Base-by-base conservation (phyloP, 2,797 vertebrate genomes). In the Chiropotes sagulatus region DNA sequence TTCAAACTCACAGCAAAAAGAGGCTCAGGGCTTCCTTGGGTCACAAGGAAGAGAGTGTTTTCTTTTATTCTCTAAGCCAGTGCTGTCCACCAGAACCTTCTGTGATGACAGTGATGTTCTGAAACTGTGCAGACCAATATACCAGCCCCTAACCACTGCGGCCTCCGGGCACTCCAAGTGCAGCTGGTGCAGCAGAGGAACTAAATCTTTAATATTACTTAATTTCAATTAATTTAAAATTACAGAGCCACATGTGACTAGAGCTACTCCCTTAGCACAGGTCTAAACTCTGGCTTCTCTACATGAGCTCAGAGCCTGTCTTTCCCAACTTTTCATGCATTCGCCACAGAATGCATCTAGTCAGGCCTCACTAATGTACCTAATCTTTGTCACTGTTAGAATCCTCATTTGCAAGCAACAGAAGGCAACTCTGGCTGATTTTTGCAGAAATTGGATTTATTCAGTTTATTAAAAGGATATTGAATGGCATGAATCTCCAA, bases 311-410 rank as follows among this genome's bases (percentile, higher is more conserved):
- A 7, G 10, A 33, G 1, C 10, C 87, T 4, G 10, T 46, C 39
- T 7, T 33, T 97, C 97, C 98, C 96, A 97, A 95, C 97, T 97
- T 98, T 52, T 93, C 98, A 98, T 98, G 97, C 98, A 26, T 5
- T 22, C 11, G 5, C 26, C 57, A 46, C n/a, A 95, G 96, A 97
- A 96, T 97, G 98, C 98, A 97, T 99, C 98, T 98, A 98, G 98
- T 92, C 88, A 97, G 52, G 54, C 70, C 95, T 97, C 98, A 97
- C 98, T 98, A 97, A 98, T 97, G 97, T 97, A 97, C 97, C 93
- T 98, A 98, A 96, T 50, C n/a, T 33, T 19, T 4, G 28, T 11
- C 57, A 26, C 57, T 19, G 14, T 33, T 28, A 39, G 41, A 48
- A 48, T 39, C 24, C 67, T 82, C n/a, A 14, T 52, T 15, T 54